Evolutionary conservation across 2,797 vertebrate species (phyloP).

Genomic region (Catharus ustulatus): DNA sequence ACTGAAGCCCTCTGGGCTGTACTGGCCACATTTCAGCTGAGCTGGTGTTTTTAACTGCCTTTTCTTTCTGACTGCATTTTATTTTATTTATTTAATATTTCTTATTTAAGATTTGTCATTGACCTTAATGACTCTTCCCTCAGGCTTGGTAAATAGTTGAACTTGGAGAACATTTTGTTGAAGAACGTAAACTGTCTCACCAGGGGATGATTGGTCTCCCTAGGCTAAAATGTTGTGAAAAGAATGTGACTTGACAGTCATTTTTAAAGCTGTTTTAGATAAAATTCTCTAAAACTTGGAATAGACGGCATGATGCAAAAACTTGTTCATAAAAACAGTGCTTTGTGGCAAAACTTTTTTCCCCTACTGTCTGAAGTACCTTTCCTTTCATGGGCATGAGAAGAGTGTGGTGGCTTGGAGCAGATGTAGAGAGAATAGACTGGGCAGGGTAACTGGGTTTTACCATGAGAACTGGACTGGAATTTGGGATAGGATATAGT

Average conservation of each 20-base stretch:
- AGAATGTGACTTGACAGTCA: slow-evolving; percentile 28
- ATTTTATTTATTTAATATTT: slow-evolving; percentile 11
- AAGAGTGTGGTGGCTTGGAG: neutral
- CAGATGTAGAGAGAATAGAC: neutral
- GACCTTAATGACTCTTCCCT: slow-evolving; percentile 21
- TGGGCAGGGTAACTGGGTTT: neutral
- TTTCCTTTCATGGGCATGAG: neutral
- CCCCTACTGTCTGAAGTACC: neutral
- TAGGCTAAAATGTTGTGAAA: slow-evolving; percentile 40
- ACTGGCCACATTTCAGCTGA: slow-evolving; percentile 16
- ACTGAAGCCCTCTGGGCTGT: neutral
- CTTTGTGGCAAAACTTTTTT: neutral
- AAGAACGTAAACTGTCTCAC: neutral
- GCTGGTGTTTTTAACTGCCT: neutral
- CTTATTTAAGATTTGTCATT: slow-evolving; percentile 21
- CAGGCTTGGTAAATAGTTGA: slow-evolving; percentile 26
- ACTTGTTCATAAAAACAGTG: neutral
- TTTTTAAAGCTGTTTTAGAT: slow-evolving; percentile 49
- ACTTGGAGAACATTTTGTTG: slow-evolving; percentile 20
- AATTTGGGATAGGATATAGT: neutral
- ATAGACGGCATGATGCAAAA: neutral
- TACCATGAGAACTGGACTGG: neutral
- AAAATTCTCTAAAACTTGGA: slow-evolving; percentile 13
- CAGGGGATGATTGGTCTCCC: neutral
- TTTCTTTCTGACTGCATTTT: neutral